phyloP scores from a whole-genome alignment of 2,113 vertebrate genomes.

The Pipra filicauda region DNA sequence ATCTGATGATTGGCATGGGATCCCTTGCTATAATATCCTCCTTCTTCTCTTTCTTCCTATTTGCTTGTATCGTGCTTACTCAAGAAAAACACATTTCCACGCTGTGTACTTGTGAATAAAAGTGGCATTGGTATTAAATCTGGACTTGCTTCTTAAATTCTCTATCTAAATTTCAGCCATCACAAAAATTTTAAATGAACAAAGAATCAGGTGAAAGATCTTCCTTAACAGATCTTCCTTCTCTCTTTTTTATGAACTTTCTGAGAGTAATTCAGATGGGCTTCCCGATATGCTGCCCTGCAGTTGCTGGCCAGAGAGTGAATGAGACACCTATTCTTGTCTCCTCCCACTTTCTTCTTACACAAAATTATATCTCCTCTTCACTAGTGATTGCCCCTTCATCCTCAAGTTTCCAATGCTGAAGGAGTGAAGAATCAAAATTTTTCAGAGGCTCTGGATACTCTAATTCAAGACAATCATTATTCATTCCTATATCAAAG shows the following conservation, averaged over 20 bases:
- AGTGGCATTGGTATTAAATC: not conserved
- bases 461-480: not conserved
- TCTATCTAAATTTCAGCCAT: not conserved
- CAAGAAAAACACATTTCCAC: not conserved
- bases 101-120: not conserved
- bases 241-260: not conserved
- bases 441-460: not conserved
- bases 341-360: not conserved
- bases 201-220: not conserved
- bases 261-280: not conserved
- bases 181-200: not conserved
- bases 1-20: not conserved
- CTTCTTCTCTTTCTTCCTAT: not conserved
- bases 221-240: not conserved
- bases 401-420: not conserved
- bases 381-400: not conserved
- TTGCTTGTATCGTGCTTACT: not conserved
- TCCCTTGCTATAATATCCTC: not conserved
- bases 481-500: not conserved
- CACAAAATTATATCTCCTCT: not conserved
- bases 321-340: not conserved
- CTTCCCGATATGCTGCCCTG: not conserved
- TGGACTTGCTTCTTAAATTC: not conserved
- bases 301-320: fast-evolving
- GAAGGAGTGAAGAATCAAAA: not conserved